Base-by-base conservation (phyloP, 2,888 invertebrate species). In the Lomographa bimaculata region DNA sequence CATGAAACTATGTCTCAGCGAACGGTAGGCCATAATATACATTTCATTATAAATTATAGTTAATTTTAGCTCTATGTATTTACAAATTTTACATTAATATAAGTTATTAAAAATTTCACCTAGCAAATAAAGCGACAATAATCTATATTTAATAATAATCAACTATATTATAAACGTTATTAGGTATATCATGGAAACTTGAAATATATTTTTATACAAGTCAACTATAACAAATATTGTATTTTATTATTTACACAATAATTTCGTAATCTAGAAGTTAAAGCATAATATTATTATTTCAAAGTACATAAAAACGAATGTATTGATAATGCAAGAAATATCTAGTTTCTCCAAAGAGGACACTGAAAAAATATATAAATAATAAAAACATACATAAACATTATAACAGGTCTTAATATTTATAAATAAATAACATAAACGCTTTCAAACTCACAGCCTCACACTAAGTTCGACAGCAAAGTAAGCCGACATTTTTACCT, bases 81-180 rank as follows among this genome's bases (percentile, higher is more conserved):
- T 64, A 63, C 57, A 60, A n/a, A 47, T 56, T 54, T 46, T 56
- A 56, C 54, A 55, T 36, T 48, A 51, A 29, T 48, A 50, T 43
- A 47, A 46, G 27, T 55, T 43, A 27, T 46, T 44, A 45, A 50
- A 39, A 45, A 40, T 39, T 49, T 53, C 44, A 50, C 48, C 54
- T 62, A 57, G 41, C 39, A 53, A 51, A 54, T 52, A 49, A 50
- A 51, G 42, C 47, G 28, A 34, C 45, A 16, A 19, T 20, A 3
- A 20, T 19, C 17, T 26, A 45, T 44, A 30, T 38, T 33, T 29
- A 25, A 30, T 44, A 26, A 28, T 36, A 24, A n/a, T 42, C 26
- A 41, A 50, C 43, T 46, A 48, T 44, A 33, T 29, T 18, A 29
- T 47, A 40, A 39, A 47, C 20, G 34, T 50, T 44, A 34, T 38